These are phyloP conservation scores for Chloroclystis v-ata DNA, from an alignment of 2,888 invertebrate species.

Conservation along the genomic window DNA sequence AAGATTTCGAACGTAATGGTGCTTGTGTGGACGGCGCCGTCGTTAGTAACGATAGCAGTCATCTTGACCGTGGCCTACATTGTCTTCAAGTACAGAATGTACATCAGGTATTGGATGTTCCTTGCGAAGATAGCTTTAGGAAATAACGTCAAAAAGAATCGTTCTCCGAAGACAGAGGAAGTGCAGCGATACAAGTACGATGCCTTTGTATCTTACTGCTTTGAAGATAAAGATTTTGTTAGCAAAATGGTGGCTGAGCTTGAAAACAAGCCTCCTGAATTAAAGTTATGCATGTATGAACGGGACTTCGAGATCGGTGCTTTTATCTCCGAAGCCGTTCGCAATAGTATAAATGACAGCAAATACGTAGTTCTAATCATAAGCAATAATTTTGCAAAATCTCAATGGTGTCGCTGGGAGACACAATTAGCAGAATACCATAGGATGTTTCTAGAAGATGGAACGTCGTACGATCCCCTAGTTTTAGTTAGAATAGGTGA, in stretches of 20 bases:
- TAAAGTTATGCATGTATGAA: conserved; percentile 83
- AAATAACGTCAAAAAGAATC: conserved; percentile 53
- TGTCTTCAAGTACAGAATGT: conserved; percentile 65
- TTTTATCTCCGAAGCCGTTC: conserved; percentile 81
- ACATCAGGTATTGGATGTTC: conserved; percentile 77
- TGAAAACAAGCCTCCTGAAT: conserved; percentile 77
- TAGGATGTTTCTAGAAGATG: conserved; percentile 78
- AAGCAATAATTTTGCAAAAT: conserved; percentile 82
- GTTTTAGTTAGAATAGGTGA: conserved; percentile 81
- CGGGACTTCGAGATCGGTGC: conserved; percentile 82
- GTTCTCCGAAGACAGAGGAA: conserved; percentile 28
- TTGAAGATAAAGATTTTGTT: conserved; percentile 80
- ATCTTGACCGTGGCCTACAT: conserved; percentile 43
- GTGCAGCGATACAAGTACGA: conserved; percentile 70
- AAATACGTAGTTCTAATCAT: conserved; percentile 81
- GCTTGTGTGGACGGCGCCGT: conserved; percentile 61
- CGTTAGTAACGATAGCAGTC: conserved; percentile 54
- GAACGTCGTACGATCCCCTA: conserved; percentile 76
- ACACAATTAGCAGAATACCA: conserved; percentile 83
- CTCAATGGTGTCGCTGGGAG: conserved; percentile 86
- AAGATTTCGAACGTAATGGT: conserved; percentile 60
- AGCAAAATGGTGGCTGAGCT: conserved; percentile 78
- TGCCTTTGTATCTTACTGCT: conserved; percentile 80
- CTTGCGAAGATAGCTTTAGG: conserved; percentile 73
- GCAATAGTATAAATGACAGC: conserved; percentile 80